phyloP scores from a whole-genome alignment of 1,140 invertebrate species.

The Drosophila chauvacae region DNA sequence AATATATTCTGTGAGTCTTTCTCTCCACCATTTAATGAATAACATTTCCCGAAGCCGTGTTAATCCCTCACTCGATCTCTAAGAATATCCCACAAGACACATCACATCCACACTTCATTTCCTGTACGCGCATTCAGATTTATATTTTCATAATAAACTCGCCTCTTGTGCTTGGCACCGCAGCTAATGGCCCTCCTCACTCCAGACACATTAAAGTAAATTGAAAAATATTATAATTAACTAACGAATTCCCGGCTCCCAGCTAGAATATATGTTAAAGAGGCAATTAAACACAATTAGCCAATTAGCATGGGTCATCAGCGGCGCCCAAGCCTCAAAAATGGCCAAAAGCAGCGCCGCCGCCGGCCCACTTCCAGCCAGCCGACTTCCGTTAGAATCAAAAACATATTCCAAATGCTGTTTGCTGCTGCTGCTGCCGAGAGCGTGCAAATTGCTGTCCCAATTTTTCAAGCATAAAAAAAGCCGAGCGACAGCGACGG shows the following conservation, averaged over 20 bases:
- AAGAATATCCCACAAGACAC: background rate
- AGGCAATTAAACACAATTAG: constrained; percentile 79
- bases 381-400: constrained; percentile 75
- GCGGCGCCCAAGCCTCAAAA: constrained; percentile 34
- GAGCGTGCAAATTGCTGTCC: constrained; percentile 78
- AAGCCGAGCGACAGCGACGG: constrained; percentile 41
- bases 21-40: background rate
- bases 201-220: constrained; percentile 55
- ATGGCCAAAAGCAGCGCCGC: constrained; percentile 54
- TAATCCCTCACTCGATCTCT: too few species aligned
- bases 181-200: constrained; percentile 45
- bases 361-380: constrained; percentile 13
- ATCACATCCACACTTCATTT: constrained; percentile 14
- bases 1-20: background rate
- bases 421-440: constrained; percentile 45
- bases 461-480: constrained; percentile 83
- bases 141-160: constrained; percentile 9
- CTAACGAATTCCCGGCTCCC: constrained; percentile 51
- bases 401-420: constrained; percentile 59
- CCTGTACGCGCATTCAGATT: constrained; percentile 16
- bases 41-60: background rate
- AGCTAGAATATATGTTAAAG: constrained; percentile 65
- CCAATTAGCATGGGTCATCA: constrained; percentile 80
- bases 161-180: background rate
- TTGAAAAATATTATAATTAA: constrained; percentile 58